A percentile compares a stretch with the other conserved stretches of the same genome.
phyloP scores from a whole-genome alignment of 2,888 invertebrate species.

The Erpobdella octoculata region DNA sequence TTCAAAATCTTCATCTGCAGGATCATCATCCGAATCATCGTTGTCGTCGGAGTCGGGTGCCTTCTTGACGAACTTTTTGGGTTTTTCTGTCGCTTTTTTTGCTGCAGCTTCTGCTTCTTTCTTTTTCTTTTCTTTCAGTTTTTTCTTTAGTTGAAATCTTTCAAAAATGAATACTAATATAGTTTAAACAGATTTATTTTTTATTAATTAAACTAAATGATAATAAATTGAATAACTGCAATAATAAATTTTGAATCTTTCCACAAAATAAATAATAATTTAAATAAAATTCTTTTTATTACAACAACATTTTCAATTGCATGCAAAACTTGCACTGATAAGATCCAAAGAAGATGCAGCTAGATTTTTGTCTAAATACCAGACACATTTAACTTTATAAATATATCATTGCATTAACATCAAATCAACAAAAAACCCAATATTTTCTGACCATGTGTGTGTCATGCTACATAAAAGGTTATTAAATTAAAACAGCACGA shows the following conservation, averaged over 20 bases:
- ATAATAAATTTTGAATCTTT: background rate
- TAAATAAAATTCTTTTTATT: background rate
- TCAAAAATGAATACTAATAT: too few relatives aligned
- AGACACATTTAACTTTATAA: too few relatives aligned
- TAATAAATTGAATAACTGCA: too few relatives aligned
- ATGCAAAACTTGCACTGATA: too few relatives aligned
- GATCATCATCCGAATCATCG: background rate
- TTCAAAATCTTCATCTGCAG: background rate
- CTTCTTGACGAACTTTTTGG: background rate
- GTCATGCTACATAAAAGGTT: background rate
- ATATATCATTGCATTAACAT: background rate
- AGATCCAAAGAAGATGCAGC: too few relatives aligned
- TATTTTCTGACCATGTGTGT: background rate
- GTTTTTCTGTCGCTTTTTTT: too few relatives aligned
- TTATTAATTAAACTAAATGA: too few relatives aligned
- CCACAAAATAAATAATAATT: background rate
- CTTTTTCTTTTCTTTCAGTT: slow-evolving; percentile 14
- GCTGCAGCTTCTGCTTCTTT: background rate
- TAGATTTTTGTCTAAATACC: too few relatives aligned
- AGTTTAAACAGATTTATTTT: background rate
- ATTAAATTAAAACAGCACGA: background rate
- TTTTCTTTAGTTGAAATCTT: slow-evolving; percentile 16
- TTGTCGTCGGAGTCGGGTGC: slow-evolving; percentile 7
- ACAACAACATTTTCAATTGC: background rate
- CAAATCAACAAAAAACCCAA: background rate